Evolutionary conservation across 1,140 invertebrate genomes (phyloP).

Genomic region (Holotrichia oblita): DNA sequence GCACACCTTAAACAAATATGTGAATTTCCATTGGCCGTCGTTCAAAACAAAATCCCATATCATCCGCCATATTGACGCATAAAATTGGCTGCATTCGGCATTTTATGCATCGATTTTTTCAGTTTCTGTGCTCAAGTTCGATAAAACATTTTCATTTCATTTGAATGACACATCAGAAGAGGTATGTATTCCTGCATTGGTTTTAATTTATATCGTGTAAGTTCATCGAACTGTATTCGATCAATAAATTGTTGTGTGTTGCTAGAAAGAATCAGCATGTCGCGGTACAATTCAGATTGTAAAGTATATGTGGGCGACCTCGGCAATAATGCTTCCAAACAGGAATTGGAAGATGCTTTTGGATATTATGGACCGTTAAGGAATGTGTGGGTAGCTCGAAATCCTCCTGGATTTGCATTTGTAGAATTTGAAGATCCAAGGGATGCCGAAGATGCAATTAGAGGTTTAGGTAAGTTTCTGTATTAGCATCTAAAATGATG

Average conservation of each 20-base stretch:
- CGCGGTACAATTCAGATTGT: constrained; percentile 84
- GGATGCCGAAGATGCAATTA: constrained; percentile 93
- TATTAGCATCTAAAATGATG: neutral
- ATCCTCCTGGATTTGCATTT: constrained; percentile 94
- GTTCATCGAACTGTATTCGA: constrained; percentile 37
- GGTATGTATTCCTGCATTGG: neutral
- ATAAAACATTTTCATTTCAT: neutral
- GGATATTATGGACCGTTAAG: constrained; percentile 92
- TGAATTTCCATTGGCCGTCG: constrained; percentile 18
- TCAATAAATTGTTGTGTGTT: constrained; percentile 28
- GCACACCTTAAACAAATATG: constrained; percentile 40
- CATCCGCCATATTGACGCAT: constrained; percentile 38
- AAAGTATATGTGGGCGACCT: constrained; percentile 98
- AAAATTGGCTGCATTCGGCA: neutral
- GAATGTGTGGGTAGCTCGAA: constrained; percentile 95
- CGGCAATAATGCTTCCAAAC: constrained; percentile 86
- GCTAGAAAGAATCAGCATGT: constrained; percentile 65
- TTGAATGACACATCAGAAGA: neutral
- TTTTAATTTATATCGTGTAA: neutral
- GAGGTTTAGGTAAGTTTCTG: constrained; percentile 70
- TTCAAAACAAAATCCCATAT: constrained; percentile 39
- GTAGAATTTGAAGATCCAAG: constrained; percentile 92
- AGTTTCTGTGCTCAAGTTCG: neutral
- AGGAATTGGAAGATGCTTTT: constrained; percentile 93
- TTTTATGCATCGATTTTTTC: neutral